Percentiles rank a stretch among this genome's conserved stretches.
Evolutionary conservation across 2,113 vertebrate species (phyloP).

Genomic region (Mystacornis crossleyi): DNA sequence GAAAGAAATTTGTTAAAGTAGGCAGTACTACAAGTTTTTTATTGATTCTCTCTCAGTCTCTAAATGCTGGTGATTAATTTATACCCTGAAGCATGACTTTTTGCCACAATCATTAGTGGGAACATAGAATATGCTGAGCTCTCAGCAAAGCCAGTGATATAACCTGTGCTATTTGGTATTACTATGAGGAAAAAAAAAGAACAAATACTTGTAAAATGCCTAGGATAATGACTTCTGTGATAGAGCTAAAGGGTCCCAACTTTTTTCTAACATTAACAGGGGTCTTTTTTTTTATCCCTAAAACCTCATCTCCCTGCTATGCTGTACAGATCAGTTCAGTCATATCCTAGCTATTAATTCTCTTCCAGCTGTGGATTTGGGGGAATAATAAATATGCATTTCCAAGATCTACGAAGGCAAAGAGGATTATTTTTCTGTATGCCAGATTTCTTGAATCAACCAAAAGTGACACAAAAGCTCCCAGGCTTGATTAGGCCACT

Average conservation of each 20-base stretch:
- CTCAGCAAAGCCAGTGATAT: not conserved
- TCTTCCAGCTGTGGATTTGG: not conserved
- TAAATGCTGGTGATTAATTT: constrained; percentile 17
- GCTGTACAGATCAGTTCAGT: not conserved
- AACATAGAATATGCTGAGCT: not conserved
- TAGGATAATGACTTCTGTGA: not conserved
- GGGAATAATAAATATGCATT: not conserved
- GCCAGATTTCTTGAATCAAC: not conserved
- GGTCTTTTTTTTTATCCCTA: not conserved
- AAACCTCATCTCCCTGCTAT: not conserved
- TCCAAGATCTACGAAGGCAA: not conserved
- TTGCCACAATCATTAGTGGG: not conserved
- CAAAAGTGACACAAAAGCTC: not conserved
- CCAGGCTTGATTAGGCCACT: not conserved
- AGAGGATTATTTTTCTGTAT: not conserved
- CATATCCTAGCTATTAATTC: not conserved
- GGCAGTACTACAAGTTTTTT: not conserved
- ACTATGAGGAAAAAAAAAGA: not conserved
- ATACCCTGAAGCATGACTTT: not conserved
- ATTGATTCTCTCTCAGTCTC: not conserved
- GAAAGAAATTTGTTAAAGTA: not conserved
- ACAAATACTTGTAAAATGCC: not conserved
- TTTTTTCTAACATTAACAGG: not conserved
- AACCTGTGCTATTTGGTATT: not conserved
- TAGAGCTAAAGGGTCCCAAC: not conserved